phyloP scores from a whole-genome alignment of 1,140 invertebrate genomes.

The Propsilocerus akamusi region DNA sequence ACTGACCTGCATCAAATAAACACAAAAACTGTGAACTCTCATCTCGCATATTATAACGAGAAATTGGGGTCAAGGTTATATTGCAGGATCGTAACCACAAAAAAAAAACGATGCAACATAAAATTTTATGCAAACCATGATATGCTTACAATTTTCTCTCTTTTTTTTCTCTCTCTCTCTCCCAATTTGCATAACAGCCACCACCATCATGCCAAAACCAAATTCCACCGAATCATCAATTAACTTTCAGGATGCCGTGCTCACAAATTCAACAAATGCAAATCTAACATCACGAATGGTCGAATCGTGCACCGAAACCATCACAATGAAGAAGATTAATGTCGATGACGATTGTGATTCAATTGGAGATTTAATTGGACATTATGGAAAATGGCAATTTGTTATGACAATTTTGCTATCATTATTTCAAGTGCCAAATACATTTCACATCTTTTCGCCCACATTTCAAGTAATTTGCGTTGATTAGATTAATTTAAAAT shows the following conservation, averaged over 20 bases:
- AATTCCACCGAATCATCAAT: neutral
- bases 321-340: neutral
- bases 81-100: too few species aligned
- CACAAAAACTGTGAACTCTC: too few species aligned
- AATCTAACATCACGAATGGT: neutral
- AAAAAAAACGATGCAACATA: too few species aligned
- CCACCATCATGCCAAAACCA: neutral
- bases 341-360: conserved; percentile 35
- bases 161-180: neutral
- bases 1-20: too few species aligned
- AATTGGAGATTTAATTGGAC: conserved; percentile 44
- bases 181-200: neutral
- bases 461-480: conserved; percentile 41
- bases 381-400: conserved; percentile 56
- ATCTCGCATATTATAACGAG: too few species aligned
- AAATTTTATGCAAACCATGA: too few species aligned
- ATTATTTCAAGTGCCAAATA: conserved; percentile 53
- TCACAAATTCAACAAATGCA: neutral
- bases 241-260: neutral
- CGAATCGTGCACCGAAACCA: neutral
- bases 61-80: too few species aligned
- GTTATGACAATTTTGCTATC: conserved; percentile 47
- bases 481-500: neutral
- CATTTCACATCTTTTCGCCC: conserved; percentile 51
- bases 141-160: too few species aligned